These are phyloP conservation scores for Lasioglossum albipes DNA, from an alignment of 1,140 invertebrate species.

Conservation along the genomic window DNA sequence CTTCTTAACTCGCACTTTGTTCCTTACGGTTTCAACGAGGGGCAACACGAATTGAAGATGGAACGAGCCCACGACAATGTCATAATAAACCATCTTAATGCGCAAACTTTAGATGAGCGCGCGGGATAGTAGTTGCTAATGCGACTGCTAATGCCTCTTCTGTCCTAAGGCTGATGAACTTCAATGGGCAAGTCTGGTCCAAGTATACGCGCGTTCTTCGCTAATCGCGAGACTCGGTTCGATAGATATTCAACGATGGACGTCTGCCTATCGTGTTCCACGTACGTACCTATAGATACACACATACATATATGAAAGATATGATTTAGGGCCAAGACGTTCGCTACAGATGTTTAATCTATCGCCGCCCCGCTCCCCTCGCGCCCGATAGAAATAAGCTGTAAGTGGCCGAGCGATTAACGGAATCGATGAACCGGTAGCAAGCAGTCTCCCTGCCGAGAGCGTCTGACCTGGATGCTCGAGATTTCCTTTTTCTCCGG, in stretches of 20 bases:
- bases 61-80: neutral
- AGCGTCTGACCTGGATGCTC: neutral
- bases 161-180: neutral
- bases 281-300: neutral
- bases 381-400: conserved; percentile 43
- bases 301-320: neutral
- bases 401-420: conserved; percentile 39
- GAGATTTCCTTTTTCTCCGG: neutral
- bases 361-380: neutral
- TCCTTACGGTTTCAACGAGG: neutral
- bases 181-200: neutral
- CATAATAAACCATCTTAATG: neutral
- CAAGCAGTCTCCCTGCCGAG: neutral
- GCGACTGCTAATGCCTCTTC: neutral
- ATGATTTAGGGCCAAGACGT: neutral
- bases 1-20: neutral
- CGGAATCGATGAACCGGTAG: conserved; percentile 12
- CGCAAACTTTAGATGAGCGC: neutral
- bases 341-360: neutral
- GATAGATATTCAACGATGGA: neutral
- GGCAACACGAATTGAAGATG: neutral
- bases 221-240: neutral
- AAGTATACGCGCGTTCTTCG: neutral
- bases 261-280: neutral
- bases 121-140: conserved; percentile 1